Base-by-base conservation (phyloP, 1,140 invertebrate species). In the Halyomorpha halys region DNA sequence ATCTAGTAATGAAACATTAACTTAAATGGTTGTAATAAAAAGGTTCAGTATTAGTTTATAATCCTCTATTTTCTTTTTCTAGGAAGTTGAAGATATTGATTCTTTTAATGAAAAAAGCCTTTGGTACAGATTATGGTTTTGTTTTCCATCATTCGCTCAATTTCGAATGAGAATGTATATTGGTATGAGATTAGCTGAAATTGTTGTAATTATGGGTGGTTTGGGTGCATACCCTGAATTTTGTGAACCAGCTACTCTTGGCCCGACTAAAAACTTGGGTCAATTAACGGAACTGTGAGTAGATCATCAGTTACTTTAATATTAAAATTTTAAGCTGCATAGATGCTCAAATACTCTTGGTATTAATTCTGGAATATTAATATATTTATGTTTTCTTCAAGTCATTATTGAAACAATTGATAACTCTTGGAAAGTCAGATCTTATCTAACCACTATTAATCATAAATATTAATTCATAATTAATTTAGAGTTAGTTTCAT, bases 121-220 rank as follows among this genome's bases (percentile, higher is more conserved):
- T 62, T 68, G 86, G 51, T 94, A 90, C 70, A 81, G 88, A 62
- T 76, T 93, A 60, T 81, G 89, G 72, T 96, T 93, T 72, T 88
- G 91, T 68, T 88, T 89, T 75, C 85, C 89, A 1, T 80, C 89
- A 56, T 98, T 97, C 73, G 83, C 90, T 25, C 84, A 83, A 59
- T 96, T 97, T 74, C 83, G 93, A 9, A 86, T 90, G 75, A 80
- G 94, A 63, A 86, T 98, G 59, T 97, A 94, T 72, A 83, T 85
- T 23, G 94, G 91, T 0, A 88, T 97, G 80, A 83, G 87, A 2
- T 72, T 97, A 18, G 88, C 93, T 0, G 94, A 97, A 75, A 90
- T 88, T 74, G 86, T 90, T n/a, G 96, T 92, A 72, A 90, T 91
- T 18, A 86, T 88, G 73, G 85, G 88, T 19, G 92, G 91, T 0